Base-by-base conservation (phyloP, 2,113 vertebrate genomes). In the Alethe diademata region DNA sequence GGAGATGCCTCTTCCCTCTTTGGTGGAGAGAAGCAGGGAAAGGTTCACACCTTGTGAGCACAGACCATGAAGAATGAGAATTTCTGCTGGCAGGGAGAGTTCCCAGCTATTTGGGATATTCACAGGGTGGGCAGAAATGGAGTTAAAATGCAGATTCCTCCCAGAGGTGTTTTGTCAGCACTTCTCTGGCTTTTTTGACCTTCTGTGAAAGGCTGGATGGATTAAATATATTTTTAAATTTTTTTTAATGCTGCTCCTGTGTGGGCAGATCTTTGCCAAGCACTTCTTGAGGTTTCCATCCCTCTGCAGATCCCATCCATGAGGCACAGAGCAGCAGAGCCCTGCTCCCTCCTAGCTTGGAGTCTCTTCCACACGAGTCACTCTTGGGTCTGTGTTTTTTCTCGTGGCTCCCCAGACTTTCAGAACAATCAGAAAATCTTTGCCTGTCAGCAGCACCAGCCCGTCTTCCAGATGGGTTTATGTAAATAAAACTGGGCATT, bases 391-490 rank as follows among this genome's bases (percentile, higher is more conserved):
- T 13, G 11, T 15, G 42, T 24, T 43, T 10, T 78, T 57, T 13
- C 28, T 50, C 14, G 22, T n/a, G 48, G 62, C 23, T 29, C 36
- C 47, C 4, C 16, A 38, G 58, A 25, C 12, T 2, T 11, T 4
- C 9, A 6, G 33, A 69, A 23, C 16, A 3, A 10, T 5, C 11
- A 5, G 25, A 69, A 19, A 4, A 1, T 76, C 50, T n/a, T 65
- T 36, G 8, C 25, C 67, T 19, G 12, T 31, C 75, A 24, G 58
- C 25, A 18, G 6, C 18, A 7, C 51, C 53, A 11, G 35, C 15
- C 3, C 1, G 0, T 26, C 43, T 45, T 70, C 45, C 9, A 6
- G 31, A 24, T 2, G 26, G 38, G 26, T 31, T n/a, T 42, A 3
- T 20, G n/a, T 31, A 14, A 64, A 58, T 17, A 25, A 71, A 78